Evolutionary conservation across 1,140 invertebrate genomes (phyloP), one percentile per base, ranked within the genome.

Genomic region (Physella acuta): DNA sequence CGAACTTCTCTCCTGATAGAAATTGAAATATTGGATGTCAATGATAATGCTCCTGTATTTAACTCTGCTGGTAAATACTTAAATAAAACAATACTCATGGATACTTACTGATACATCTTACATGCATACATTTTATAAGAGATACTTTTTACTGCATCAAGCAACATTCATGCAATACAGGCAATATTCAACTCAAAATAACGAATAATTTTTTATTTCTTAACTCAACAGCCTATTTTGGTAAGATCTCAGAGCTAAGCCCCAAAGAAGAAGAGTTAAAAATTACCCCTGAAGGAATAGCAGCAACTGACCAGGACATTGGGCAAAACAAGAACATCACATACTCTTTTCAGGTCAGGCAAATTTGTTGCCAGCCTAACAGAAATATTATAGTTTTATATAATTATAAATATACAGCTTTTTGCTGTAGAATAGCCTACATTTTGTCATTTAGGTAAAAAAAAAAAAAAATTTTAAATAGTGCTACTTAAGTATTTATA

Each of bases 31-130:
- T 30, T 20, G 14, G 73, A 74, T 53, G 39, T 69, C 17, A 74
- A 74, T 64, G 73, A 74, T 37, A 70, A 72, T 49, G 26, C 49
- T 34, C 71, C 70, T 28, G 4, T 17, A 8, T 70, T 72, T 44
- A 44, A 44, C n/a, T n/a, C n/a, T n/a, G n/a, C n/a, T n/a, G n/a
- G n/a, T n/a, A n/a, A n/a, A n/a, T n/a, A n/a, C n/a, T n/a, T n/a
- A n/a, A n/a, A n/a, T n/a, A n/a, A n/a, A n/a, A n/a, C n/a, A n/a
- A n/a, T n/a, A n/a, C n/a, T n/a, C n/a, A n/a, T n/a, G n/a, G n/a
- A n/a, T n/a, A n/a, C n/a, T n/a, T n/a, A n/a, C n/a, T n/a, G n/a
- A n/a, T n/a, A n/a, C n/a, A n/a, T n/a, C n/a, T n/a, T n/a, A n/a
- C n/a, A n/a, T n/a, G n/a, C n/a, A n/a, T n/a, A n/a, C n/a, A n/a